Evolutionary conservation across 2,113 vertebrate species (phyloP).

Genomic region (Rutilus rutilus): DNA sequence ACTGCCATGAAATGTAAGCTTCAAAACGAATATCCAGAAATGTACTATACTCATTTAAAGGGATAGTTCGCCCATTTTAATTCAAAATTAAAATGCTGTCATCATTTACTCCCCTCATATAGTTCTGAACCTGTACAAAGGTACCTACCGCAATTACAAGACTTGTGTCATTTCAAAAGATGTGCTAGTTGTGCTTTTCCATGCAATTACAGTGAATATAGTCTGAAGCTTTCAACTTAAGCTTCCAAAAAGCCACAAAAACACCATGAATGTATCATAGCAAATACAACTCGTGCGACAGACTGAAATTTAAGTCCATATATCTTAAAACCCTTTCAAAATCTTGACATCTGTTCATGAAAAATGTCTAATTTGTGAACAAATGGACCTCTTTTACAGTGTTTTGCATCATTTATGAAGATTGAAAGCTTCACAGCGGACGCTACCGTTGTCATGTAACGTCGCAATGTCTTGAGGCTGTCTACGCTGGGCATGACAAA

Average conservation of each 20-base stretch:
- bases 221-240: too few relatives aligned
- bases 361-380: background rate
- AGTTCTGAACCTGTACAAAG: background rate
- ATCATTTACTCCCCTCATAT: background rate
- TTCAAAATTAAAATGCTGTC: background rate
- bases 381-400: background rate
- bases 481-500: too few relatives aligned
- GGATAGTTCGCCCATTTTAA: background rate
- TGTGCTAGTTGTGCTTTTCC: too few relatives aligned
- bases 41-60: background rate
- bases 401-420: conserved; percentile 3
- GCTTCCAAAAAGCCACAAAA: too few relatives aligned
- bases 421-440: background rate
- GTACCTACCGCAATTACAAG: background rate
- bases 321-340: background rate
- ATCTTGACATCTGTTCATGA: background rate
- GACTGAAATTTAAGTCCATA: background rate
- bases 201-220: too few relatives aligned
- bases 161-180: background rate
- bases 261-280: background rate
- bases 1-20: background rate
- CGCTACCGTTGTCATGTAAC: too few relatives aligned
- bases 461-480: too few relatives aligned
- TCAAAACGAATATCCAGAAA: background rate
- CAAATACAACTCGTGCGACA: background rate